Evolutionary conservation across 2,797 vertebrate species (phyloP).

Genomic region (Sternotherus odoratus): DNA sequence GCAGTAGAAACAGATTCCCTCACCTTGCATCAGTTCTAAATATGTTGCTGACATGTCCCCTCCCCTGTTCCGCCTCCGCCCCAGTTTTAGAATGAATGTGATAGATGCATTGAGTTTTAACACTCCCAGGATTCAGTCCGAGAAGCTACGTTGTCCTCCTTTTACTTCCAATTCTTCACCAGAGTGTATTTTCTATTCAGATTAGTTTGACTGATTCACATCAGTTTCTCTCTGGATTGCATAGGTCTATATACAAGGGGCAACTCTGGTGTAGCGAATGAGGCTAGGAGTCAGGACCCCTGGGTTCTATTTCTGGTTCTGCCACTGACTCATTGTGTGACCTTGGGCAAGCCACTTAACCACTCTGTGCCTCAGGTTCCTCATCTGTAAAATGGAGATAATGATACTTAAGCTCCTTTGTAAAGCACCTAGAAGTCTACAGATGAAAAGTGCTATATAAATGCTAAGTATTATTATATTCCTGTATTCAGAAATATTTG

Average conservation of each 20-base stretch:
- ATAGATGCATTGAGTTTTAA: rapidly evolving
- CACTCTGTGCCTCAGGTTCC: slow-evolving; percentile 71
- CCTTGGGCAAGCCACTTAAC: slow-evolving; percentile 71
- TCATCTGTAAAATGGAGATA: slow-evolving; percentile 71
- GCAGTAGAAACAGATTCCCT: slow-evolving; percentile 20
- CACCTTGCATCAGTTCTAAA: background rate
- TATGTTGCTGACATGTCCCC: background rate
- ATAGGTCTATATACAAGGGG: slow-evolving; percentile 35
- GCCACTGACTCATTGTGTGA: slow-evolving; percentile 59
- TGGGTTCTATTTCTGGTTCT: slow-evolving; percentile 40
- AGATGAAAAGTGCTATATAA: slow-evolving; percentile 12
- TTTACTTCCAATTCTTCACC: slow-evolving; percentile 39
- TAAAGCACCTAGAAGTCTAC: slow-evolving; percentile 21
- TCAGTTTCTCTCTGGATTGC: slow-evolving; percentile 52
- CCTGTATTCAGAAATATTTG: slow-evolving; percentile 48
- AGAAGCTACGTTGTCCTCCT: slow-evolving; percentile 4
- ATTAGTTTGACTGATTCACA: slow-evolving; percentile 21
- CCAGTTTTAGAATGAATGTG: background rate
- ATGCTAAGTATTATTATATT: slow-evolving; percentile 51
- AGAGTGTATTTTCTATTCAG: slow-evolving; percentile 51
- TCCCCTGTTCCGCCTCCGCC: background rate
- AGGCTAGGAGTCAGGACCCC: background rate
- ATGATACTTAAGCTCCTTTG: slow-evolving; percentile 65
- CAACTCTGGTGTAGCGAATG: background rate
- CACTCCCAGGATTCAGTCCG: background rate